phyloP scores from a whole-genome alignment of 2,797 vertebrate species.

The Halcyon leucocephala region DNA sequence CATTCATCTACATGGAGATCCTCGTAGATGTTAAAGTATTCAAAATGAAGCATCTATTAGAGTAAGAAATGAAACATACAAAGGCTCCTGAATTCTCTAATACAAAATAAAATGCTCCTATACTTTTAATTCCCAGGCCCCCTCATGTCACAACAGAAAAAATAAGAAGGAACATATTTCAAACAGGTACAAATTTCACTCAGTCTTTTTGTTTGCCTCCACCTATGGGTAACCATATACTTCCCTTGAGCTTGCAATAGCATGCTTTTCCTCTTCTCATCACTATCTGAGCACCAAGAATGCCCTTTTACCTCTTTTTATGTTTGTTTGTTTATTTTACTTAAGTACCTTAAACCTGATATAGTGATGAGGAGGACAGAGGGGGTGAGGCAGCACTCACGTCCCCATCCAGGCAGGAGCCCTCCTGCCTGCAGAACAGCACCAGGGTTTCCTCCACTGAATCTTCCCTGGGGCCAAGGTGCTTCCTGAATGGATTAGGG shows the following conservation, averaged over 20 bases:
- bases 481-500: background rate
- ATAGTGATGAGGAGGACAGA: background rate
- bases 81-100: background rate
- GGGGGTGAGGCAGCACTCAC: accelerated
- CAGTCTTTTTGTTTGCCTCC: background rate
- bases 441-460: accelerated
- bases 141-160: background rate
- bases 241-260: background rate
- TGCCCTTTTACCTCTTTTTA: background rate
- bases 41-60: background rate
- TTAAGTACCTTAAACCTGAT: slow-evolving; percentile 4
- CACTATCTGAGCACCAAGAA: background rate
- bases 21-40: background rate
- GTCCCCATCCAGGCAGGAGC: background rate
- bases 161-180: background rate
- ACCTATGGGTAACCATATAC: background rate
- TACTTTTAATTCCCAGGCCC: accelerated
- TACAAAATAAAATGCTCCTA: background rate
- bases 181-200: background rate
- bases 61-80: background rate
- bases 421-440: background rate
- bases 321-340: slow-evolving; percentile 51
- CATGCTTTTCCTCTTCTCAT: background rate
- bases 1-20: background rate
- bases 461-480: background rate